A percentile compares a stretch with the other conserved stretches of the same genome.
Conservation (phyloP, 2,888 invertebrate genomes). For the Amblyjoppa proteus region DNA sequence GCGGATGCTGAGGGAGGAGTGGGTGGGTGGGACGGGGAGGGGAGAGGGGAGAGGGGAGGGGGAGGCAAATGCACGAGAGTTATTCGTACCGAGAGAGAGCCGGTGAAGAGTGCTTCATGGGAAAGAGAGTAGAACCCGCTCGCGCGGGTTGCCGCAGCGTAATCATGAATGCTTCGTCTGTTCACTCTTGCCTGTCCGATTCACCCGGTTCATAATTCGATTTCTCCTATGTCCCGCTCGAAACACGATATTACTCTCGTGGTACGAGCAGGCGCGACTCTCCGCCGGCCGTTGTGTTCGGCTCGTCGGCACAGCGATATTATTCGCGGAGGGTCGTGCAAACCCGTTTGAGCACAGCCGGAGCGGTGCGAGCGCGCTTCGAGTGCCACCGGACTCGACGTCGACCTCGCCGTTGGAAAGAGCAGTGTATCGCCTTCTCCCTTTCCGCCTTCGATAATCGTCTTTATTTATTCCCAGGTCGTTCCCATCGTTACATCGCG, state of each 20-base stretch:
- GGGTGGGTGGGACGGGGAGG: not conserved
- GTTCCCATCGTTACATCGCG: slow-evolving; percentile 32
- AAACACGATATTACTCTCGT: slow-evolving; percentile 66
- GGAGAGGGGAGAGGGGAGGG: not conserved
- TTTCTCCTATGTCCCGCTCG: slow-evolving; percentile 60
- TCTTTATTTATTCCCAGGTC: not conserved
- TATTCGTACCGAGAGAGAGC: slow-evolving; percentile 19
- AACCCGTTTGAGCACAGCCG: slow-evolving; percentile 45
- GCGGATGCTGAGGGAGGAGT: not conserved
- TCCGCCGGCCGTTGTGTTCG: slow-evolving; percentile 17
- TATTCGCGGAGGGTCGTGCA: slow-evolving; percentile 47
- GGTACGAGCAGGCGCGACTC: slow-evolving; percentile 15
- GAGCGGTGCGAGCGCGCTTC: slow-evolving; percentile 10
- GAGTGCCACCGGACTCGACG: slow-evolving; percentile 3
- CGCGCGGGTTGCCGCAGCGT: slow-evolving; percentile 29
- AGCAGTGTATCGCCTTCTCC: slow-evolving; percentile 13
- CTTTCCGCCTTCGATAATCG: slow-evolving; percentile 8
- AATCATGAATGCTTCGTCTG: slow-evolving; percentile 56
- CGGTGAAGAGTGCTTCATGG: slow-evolving; percentile 45
- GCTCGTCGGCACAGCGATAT: slow-evolving; percentile 35
- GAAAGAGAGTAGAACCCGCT: slow-evolving; percentile 33
- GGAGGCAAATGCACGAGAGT: slow-evolving; percentile 9
- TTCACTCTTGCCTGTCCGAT: slow-evolving; percentile 34
- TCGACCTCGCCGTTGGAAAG: not conserved
- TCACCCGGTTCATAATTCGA: slow-evolving; percentile 65